These are phyloP conservation scores for Pristionchus mayeri DNA, from an alignment of 2,888 invertebrate genomes.

Conservation along the genomic window DNA sequence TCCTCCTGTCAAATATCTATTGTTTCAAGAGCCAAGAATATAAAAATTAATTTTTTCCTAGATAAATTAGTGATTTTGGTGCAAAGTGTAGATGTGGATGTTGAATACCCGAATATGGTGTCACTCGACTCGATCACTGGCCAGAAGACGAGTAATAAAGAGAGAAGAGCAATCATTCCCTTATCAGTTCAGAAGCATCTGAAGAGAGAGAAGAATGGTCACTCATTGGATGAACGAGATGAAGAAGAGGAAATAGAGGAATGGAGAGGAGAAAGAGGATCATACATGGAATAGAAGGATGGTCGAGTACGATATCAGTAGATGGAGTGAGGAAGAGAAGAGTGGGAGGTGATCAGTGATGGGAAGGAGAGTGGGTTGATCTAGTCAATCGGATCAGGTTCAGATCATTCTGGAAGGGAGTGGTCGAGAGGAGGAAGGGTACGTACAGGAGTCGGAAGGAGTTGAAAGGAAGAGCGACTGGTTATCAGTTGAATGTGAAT, in stretches of 20 bases:
- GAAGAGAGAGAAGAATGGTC: not conserved
- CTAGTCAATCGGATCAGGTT: not conserved
- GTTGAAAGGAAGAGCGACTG: conserved; percentile 23
- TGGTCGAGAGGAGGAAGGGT: not conserved
- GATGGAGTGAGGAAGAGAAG: no score
- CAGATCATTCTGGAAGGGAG: no score
- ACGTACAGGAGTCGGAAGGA: conserved; percentile 27
- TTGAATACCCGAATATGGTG: not conserved
- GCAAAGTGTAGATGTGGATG: no score
- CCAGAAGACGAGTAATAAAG: not conserved
- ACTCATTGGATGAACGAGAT: not conserved
- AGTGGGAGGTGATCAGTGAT: not conserved
- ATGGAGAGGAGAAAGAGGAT: not conserved
- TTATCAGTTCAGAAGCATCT: conserved; percentile 44
- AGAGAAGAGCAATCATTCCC: not conserved
- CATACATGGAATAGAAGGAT: not conserved
- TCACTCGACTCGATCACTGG: not conserved
- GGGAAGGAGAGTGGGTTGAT: not conserved
- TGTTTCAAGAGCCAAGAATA: not conserved
- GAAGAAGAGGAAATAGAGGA: conserved; percentile 1
- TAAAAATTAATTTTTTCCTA: not conserved
- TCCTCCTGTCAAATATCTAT: no score
- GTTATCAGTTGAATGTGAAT: conserved; percentile 22
- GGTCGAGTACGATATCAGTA: not conserved
- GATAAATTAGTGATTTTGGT: no score